phyloP scores from a whole-genome alignment of 1,140 invertebrate species.

The Aporrectodea caliginosa region DNA sequence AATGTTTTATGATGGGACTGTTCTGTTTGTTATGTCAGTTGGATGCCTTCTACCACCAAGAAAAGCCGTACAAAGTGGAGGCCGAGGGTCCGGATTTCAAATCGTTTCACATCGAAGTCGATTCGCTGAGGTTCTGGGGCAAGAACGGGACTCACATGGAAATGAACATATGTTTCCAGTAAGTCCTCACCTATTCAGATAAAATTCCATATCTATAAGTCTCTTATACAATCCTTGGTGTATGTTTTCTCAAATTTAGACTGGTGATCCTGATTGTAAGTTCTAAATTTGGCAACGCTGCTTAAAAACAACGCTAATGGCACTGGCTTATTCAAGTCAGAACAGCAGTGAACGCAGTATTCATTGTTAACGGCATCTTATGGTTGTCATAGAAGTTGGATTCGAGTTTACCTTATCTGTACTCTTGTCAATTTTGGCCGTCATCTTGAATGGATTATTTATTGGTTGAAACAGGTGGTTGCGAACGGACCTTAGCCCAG shows the following conservation, averaged over 20 bases:
- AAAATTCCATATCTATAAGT: no score
- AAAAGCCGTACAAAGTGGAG: no score
- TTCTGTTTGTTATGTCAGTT: no score
- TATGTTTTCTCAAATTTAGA: background rate
- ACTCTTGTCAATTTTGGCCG: background rate
- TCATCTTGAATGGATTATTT: background rate
- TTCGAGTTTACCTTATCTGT: background rate
- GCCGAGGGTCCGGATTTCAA: no score
- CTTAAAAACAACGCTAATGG: background rate
- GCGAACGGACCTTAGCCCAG: constrained; percentile 2
- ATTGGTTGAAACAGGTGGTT: background rate
- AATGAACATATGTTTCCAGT: constrained; percentile 22
- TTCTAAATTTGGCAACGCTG: background rate
- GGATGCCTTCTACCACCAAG: no score
- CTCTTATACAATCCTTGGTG: no score
- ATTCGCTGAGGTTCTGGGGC: no score
- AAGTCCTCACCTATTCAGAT: background rate
- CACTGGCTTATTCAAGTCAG: background rate
- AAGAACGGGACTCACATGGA: no score
- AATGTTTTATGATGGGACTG: no score
- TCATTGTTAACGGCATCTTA: no score
- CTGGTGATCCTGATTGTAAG: background rate
- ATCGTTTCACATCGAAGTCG: no score
- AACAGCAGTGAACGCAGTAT: no score
- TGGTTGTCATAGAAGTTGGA: background rate